Percentiles rank a stretch among this genome's conserved stretches.
These are phyloP conservation scores for Drosophila differens DNA, from an alignment of 2,888 invertebrate genomes.

Conservation along the genomic window DNA sequence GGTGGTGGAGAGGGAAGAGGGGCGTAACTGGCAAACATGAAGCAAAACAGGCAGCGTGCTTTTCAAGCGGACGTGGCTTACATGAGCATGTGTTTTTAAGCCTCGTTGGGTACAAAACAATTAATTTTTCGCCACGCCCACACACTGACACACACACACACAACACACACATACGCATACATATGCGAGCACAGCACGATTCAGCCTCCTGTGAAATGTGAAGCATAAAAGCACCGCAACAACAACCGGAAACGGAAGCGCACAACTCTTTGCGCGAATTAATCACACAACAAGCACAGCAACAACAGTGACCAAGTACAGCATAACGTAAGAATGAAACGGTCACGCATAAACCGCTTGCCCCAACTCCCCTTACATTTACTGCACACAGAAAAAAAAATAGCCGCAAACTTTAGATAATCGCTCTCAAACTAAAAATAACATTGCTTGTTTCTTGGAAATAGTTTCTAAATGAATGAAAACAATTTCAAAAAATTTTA, in stretches of 20 bases:
- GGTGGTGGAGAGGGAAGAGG: not conserved
- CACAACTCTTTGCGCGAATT: slow-evolving; percentile 82
- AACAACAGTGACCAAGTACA: slow-evolving; percentile 30
- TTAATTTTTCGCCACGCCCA: slow-evolving; percentile 79
- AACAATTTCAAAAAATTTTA: not conserved
- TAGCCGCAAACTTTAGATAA: not conserved
- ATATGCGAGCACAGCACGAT: slow-evolving; percentile 45
- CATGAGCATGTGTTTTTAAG: slow-evolving; percentile 82
- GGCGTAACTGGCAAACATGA: slow-evolving; percentile 30
- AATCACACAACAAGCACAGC: slow-evolving; percentile 73
- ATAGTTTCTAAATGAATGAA: not conserved
- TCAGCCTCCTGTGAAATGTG: slow-evolving; percentile 81
- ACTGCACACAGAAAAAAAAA: not conserved
- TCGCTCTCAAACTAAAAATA: not conserved
- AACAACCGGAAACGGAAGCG: slow-evolving; percentile 79
- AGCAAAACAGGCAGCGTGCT: slow-evolving; percentile 35
- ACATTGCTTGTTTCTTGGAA: not conserved
- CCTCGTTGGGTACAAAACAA: slow-evolving; percentile 82
- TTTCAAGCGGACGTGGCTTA: slow-evolving; percentile 76
- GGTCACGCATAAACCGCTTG: slow-evolving; percentile 53
- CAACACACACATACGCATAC: not conserved
- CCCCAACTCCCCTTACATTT: slow-evolving; percentile 20
- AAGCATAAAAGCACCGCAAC: slow-evolving; percentile 69
- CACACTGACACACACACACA: slow-evolving; percentile 28
- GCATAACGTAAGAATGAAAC: slow-evolving; percentile 19